phyloP scores from a whole-genome alignment of 2,113 vertebrate species.

The Hippocampus zosterae region DNA sequence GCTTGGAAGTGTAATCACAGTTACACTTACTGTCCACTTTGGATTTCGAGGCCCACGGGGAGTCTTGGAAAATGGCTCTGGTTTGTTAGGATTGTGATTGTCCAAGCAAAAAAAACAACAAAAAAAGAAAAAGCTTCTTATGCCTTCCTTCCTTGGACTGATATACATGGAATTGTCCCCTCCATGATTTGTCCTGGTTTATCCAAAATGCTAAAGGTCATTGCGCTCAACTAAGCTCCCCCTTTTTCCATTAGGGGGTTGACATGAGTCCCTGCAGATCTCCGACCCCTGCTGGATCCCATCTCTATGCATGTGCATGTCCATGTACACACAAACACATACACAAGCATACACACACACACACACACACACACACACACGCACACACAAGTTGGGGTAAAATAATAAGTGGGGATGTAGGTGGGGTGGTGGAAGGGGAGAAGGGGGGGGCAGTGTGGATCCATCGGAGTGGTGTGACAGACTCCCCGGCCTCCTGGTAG shows the following conservation, averaged over 20 bases:
- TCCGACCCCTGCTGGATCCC: constrained; percentile 31
- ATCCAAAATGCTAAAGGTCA: constrained; percentile 57
- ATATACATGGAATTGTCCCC: constrained; percentile 54
- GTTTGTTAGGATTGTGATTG: constrained; percentile 44
- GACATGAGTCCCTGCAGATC: constrained; percentile 17
- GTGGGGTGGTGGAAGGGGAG: not conserved
- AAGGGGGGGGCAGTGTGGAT: constrained; percentile 48
- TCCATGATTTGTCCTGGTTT: constrained; percentile 47
- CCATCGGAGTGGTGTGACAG: constrained; percentile 69
- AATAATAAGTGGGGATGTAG: constrained; percentile 41
- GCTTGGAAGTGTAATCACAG: constrained; percentile 45
- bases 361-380: constrained; percentile 39
- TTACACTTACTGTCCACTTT: constrained; percentile 47
- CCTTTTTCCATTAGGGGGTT: constrained; percentile 33
- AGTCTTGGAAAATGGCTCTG: constrained; percentile 27
- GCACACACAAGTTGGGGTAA: constrained; percentile 28
- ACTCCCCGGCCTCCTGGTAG: constrained; percentile 78
- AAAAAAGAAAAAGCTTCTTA: constrained; percentile 58
- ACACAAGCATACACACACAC: constrained; percentile 37
- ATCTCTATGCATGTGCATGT: constrained; percentile 40
- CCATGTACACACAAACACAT: constrained; percentile 16
- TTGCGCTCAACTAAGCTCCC: constrained; percentile 29
- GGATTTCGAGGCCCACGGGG: constrained; percentile 32
- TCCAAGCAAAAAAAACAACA: not conserved
- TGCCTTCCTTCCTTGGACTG: constrained; percentile 41